Evolutionary conservation across 2,888 invertebrate species (phyloP).

Genomic region (Hymenopus coronatus): DNA sequence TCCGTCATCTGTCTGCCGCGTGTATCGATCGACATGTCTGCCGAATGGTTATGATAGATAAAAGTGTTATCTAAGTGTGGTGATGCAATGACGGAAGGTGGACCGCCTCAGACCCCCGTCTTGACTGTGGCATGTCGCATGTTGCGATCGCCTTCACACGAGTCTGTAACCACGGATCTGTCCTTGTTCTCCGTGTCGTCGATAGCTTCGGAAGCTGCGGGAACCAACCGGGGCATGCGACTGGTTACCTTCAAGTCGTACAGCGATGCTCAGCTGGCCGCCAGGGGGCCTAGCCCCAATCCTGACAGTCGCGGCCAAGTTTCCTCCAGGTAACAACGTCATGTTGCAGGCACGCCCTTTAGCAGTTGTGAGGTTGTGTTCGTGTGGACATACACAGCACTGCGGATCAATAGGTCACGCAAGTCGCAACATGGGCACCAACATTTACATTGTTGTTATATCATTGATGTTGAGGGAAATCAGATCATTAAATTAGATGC

Average conservation of each 20-base stretch:
- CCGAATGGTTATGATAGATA: background rate
- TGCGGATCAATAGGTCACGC: too few relatives aligned
- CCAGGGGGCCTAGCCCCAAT: slow-evolving; percentile 39
- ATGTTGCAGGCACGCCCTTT: too few relatives aligned
- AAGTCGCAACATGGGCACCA: too few relatives aligned
- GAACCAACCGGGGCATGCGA: slow-evolving; percentile 41
- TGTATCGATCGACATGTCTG: slow-evolving; percentile 3
- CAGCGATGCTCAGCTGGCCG: slow-evolving; percentile 46
- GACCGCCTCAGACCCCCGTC: slow-evolving; percentile 48
- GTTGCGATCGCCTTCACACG: slow-evolving; percentile 76
- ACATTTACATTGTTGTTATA: too few relatives aligned
- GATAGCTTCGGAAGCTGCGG: slow-evolving; percentile 55
- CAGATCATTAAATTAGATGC: too few relatives aligned
- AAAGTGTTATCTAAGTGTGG: background rate
- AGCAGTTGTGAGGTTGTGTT: too few relatives aligned
- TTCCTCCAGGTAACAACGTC: slow-evolving; percentile 21
- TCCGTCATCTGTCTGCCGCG: background rate
- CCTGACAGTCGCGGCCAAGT: slow-evolving; percentile 33
- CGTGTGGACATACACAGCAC: too few relatives aligned
- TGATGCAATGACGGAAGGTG: background rate
- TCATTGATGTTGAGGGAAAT: too few relatives aligned
- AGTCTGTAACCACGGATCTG: slow-evolving; percentile 79
- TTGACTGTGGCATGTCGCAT: slow-evolving; percentile 59
- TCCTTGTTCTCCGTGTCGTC: slow-evolving; percentile 76
- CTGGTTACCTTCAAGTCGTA: slow-evolving; percentile 53